Evolutionary conservation across 2,113 vertebrate species (phyloP), one percentile per base, ranked within the genome.

Genomic region (Artemisiospiza belli): DNA sequence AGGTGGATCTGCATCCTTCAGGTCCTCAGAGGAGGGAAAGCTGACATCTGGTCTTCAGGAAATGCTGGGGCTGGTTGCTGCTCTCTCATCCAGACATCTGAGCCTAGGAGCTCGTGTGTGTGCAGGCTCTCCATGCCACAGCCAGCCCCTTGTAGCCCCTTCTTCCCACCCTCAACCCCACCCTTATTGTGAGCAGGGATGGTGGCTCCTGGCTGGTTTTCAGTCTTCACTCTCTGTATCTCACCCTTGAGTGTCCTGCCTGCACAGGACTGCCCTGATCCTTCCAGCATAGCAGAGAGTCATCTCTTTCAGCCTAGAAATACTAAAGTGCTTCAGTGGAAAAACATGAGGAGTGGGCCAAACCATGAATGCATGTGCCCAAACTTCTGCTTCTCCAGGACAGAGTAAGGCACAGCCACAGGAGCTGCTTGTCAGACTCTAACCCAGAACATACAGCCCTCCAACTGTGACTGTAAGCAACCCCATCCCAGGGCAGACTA

Each of bases 341-440:
- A 97, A 97, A 96, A 96, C 54, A 72, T 37, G 66, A 89, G 69
- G 57, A 90, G 21, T 1, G 7, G 66, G 92, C 92, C 95, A 97
- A 95, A 90, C 94, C 96, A 89, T 12, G 0, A 87, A 64, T 22
- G 55, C n/a, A 57, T 83, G 49, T 87, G 94, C 44, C 90, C 85
- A 95, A 90, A 94, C 41, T 81, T 94, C 85, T 78, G 44, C 20
- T 83, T 78, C 92, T 92, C 55, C 61, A 63, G 52, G 61, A 55
- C 5, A 43, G 69, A 89, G 41, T 19, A 41, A 87, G 12, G 66
- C 74, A 66, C 19, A 90, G 73, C 49, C 70, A 75, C 73, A 74
- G 62, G 37, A 91, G 44, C 57, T 83, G 85, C 87, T 90, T 46
- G 28, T 87, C 87, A 55, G 87, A 14, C 46, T 85, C 49, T 64